Conservation (phyloP, 2,113 vertebrate genomes). For the Galbula dea region DNA sequence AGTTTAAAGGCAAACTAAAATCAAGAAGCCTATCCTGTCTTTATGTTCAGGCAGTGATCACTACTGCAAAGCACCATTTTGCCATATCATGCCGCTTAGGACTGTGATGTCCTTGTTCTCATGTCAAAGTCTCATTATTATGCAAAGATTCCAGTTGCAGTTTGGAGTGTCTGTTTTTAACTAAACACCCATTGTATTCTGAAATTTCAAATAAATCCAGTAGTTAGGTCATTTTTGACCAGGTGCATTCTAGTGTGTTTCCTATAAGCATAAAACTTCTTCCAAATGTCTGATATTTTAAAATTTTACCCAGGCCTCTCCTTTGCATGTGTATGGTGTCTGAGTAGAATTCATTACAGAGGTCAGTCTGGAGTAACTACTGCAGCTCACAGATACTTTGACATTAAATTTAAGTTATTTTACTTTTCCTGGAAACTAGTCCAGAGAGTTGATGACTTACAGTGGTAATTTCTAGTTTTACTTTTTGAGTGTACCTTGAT, state of each 20-base stretch:
- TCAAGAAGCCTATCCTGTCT: neutral
- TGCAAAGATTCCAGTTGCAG: neutral
- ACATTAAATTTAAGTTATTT: neutral
- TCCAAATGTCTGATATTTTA: neutral
- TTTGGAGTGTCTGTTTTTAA: neutral
- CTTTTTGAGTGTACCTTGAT: neutral
- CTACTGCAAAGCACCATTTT: neutral
- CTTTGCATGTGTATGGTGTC: neutral
- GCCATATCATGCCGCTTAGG: neutral
- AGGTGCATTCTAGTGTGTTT: neutral
- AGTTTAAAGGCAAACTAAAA: neutral
- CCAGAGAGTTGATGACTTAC: neutral
- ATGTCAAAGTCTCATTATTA: neutral
- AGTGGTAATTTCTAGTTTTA: neutral
- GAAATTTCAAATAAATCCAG: neutral
- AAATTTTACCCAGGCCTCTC: neutral
- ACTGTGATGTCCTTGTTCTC: neutral
- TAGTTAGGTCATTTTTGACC: neutral
- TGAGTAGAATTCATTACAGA: neutral
- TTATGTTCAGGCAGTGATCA: neutral
- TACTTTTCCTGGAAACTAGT: neutral
- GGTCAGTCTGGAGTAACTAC: neutral
- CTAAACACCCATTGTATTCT: neutral
- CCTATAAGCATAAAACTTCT: neutral
- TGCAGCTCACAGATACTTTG: neutral